Conservation (phyloP, 2,113 vertebrate genomes). For the Eolophus roseicapilla region DNA sequence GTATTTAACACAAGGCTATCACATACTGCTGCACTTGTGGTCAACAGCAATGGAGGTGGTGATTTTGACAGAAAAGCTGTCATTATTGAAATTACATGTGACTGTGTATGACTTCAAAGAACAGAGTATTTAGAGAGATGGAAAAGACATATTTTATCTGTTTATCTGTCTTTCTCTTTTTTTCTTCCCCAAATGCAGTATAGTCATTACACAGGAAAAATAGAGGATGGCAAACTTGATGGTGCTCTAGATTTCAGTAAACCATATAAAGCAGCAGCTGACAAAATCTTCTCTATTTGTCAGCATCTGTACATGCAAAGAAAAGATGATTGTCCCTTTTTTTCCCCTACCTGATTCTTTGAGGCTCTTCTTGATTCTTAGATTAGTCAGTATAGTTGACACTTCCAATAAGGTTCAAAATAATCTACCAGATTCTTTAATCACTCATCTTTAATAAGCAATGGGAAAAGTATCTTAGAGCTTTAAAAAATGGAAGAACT, state of each 20-base stretch:
- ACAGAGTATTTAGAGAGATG: neutral
- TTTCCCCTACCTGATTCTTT: fast-evolving
- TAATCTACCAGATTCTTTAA: neutral
- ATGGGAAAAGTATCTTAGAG: neutral
- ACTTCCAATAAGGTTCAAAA: neutral
- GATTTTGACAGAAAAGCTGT: neutral
- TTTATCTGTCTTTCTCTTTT: neutral
- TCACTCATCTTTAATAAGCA: neutral
- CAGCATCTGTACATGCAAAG: neutral
- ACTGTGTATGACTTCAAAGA: neutral
- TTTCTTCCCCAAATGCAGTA: fast-evolving
- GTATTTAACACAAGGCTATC: neutral
- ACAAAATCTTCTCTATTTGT: neutral
- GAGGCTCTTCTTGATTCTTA: neutral
- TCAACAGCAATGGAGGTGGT: neutral
- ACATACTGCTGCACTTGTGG: neutral
- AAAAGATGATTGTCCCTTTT: neutral
- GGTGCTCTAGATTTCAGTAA: neutral
- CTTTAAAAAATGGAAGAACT: neutral
- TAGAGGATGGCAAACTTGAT: neutral
- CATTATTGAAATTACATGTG: neutral
- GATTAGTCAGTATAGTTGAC: neutral
- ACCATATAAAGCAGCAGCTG: neutral
- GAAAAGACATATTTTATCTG: neutral
- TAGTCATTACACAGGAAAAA: neutral